Percentiles rank a stretch among this genome's conserved stretches.
These are phyloP conservation scores for Drosophila mayri DNA, from an alignment of 1,140 invertebrate genomes.

Conservation along the genomic window DNA sequence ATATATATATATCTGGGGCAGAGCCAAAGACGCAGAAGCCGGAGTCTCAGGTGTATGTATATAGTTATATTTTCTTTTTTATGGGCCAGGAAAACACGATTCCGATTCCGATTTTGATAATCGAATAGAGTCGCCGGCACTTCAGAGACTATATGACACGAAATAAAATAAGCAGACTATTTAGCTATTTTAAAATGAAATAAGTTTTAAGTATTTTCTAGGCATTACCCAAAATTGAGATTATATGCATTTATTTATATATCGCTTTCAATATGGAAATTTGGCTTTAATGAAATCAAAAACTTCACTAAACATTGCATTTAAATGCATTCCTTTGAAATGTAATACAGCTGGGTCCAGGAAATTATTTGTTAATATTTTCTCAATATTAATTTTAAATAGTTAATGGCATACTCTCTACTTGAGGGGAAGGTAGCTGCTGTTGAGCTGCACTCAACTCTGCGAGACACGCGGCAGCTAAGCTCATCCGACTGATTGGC, in stretches of 20 bases:
- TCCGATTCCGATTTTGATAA: conserved; percentile 25
- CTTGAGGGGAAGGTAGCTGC: conserved; percentile 1
- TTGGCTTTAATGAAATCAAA: too few relatives aligned
- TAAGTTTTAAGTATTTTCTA: background rate
- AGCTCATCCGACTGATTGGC: conserved; percentile 62
- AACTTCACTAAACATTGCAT: too few relatives aligned
- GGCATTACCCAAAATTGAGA: background rate
- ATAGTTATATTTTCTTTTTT: conserved; percentile 13
- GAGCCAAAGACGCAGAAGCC: conserved; percentile 32
- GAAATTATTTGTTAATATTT: background rate
- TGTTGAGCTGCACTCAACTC: conserved; percentile 21
- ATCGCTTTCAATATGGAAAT: background rate
- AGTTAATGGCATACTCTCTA: background rate
- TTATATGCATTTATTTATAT: background rate
- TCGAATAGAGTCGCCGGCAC: conserved; percentile 7
- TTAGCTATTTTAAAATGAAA: background rate
- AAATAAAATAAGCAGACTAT: background rate
- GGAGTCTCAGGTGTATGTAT: conserved; percentile 6
- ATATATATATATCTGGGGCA: conserved; percentile 27
- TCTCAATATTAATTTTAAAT: too few relatives aligned
- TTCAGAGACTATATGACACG: conserved; percentile 2
- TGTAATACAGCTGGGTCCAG: too few relatives aligned
- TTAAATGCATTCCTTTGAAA: too few relatives aligned
- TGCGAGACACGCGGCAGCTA: conserved; percentile 45
- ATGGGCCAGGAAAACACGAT: conserved; percentile 33